These are phyloP conservation scores for Papilio aristodemus DNA, from an alignment of 1,140 invertebrate genomes.

Conservation along the genomic window DNA sequence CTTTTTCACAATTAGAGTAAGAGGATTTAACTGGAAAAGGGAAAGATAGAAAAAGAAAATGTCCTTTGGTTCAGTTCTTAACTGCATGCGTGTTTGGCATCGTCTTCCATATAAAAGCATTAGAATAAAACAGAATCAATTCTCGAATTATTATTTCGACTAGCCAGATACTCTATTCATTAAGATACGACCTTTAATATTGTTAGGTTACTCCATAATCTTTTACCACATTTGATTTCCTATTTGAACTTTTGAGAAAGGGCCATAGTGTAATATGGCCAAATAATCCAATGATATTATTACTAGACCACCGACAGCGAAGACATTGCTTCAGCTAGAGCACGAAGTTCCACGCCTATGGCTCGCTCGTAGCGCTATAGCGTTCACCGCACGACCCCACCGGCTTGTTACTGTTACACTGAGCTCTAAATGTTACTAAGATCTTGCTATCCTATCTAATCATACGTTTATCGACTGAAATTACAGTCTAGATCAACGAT, in stretches of 20 bases:
- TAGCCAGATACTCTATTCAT: too few relatives aligned
- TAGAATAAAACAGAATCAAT: too few relatives aligned
- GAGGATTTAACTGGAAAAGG: neutral
- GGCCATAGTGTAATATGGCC: slow-evolving; percentile 4
- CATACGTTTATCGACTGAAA: neutral
- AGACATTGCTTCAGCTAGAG: slow-evolving; percentile 28
- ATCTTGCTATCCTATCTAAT: neutral
- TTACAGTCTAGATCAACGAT: neutral
- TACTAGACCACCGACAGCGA: slow-evolving; percentile 49
- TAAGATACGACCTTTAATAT: too few relatives aligned
- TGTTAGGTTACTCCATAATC: too few relatives aligned
- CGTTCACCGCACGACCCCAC: neutral
- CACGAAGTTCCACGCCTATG: slow-evolving; percentile 55
- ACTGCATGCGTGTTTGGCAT: too few relatives aligned
- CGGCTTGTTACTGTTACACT: slow-evolving; percentile 4
- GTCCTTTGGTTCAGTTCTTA: too few relatives aligned
- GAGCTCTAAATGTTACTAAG: slow-evolving; percentile 1
- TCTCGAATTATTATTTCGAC: too few relatives aligned
- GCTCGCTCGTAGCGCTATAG: neutral
- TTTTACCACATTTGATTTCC: too few relatives aligned
- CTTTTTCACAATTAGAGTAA: too few relatives aligned
- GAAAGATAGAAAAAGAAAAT: neutral
- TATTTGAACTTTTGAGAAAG: neutral
- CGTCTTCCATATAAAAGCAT: too few relatives aligned
- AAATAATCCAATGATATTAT: slow-evolving; percentile 34